Conservation (phyloP, 2,888 invertebrate genomes). For the Spatulosminthurus flaviceps region DNA sequence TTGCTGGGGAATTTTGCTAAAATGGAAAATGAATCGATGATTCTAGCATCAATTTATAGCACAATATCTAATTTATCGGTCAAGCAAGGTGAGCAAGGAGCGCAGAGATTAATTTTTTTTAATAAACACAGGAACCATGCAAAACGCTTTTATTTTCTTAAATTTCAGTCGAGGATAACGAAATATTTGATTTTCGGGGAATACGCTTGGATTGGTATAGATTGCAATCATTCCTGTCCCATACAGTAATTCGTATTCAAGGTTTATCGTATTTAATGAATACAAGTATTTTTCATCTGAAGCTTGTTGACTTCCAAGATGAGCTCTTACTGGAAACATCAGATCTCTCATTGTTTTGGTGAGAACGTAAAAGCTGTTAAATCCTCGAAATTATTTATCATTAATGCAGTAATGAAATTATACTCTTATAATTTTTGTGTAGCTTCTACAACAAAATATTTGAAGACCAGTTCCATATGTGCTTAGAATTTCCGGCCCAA, state of each 20-base stretch:
- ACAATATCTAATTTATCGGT: slow-evolving; percentile 85
- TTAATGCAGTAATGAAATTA: too few species aligned
- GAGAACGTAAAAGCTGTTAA: too few species aligned
- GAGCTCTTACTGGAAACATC: slow-evolving; percentile 97
- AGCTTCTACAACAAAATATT: slow-evolving; percentile 94
- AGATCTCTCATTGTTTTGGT: slow-evolving; percentile 95
- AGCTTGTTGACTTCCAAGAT: slow-evolving; percentile 97
- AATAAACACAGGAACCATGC: too few species aligned
- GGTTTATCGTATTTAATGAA: slow-evolving; percentile 92
- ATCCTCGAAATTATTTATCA: too few species aligned
- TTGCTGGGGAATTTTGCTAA: slow-evolving; percentile 83
- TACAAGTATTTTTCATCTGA: slow-evolving; percentile 94
- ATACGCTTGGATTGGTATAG: slow-evolving; percentile 97
- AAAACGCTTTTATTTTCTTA: too few species aligned
- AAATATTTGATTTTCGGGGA: slow-evolving; percentile 93
- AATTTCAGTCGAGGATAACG: slow-evolving; percentile 96
- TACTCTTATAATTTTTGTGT: slow-evolving; percentile 23
- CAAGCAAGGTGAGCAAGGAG: slow-evolving; percentile 75
- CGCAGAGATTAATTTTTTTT: too few species aligned
- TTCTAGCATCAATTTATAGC: slow-evolving; percentile 90
- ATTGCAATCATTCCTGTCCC: slow-evolving; percentile 91
- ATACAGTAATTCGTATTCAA: slow-evolving; percentile 68
- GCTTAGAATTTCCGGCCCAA: slow-evolving; percentile 98
- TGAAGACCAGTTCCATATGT: slow-evolving; percentile 98
- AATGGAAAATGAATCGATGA: slow-evolving; percentile 93